Conservation (phyloP, 2,888 invertebrate genomes). For the Aphodius sticticus region DNA sequence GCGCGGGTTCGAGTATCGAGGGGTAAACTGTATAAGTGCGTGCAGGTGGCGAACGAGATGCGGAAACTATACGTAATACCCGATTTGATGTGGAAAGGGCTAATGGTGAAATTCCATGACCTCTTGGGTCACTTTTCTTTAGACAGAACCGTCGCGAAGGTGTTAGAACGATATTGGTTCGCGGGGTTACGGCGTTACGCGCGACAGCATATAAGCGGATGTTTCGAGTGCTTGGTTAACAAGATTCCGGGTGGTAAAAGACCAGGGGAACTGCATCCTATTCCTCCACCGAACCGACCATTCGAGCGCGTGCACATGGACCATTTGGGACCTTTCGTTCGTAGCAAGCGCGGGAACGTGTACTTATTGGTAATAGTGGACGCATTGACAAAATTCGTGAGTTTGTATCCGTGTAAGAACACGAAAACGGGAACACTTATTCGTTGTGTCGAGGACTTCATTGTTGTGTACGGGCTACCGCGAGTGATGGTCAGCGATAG, state of each 20-base stretch:
- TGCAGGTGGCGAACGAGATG: background rate
- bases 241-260: background rate
- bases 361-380: slow-evolving; percentile 29
- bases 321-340: slow-evolving; percentile 31
- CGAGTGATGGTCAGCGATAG: slow-evolving; percentile 6
- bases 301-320: slow-evolving; percentile 28
- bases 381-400: slow-evolving; percentile 23
- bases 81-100: slow-evolving; percentile 13
- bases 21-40: slow-evolving; percentile 28
- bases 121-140: slow-evolving; percentile 18
- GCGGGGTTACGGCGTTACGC: slow-evolving; percentile 20
- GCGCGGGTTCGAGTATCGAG: slow-evolving; percentile 33
- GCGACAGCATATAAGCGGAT: slow-evolving; percentile 38
- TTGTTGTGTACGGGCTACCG: slow-evolving; percentile 1
- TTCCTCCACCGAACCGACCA: slow-evolving; percentile 27
- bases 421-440: slow-evolving; percentile 11
- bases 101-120: slow-evolving; percentile 22
- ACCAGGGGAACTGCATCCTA: background rate
- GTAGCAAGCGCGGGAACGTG: slow-evolving; percentile 19
- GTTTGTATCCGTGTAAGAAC: slow-evolving; percentile 24
- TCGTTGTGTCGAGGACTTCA: background rate
- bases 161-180: slow-evolving; percentile 24
- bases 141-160: slow-evolving; percentile 19
- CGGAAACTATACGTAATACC: slow-evolving; percentile 21
- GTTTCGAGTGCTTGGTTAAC: slow-evolving; percentile 36